Base-by-base conservation (phyloP, 2,797 vertebrate genomes). In the Poecilia wingei region DNA sequence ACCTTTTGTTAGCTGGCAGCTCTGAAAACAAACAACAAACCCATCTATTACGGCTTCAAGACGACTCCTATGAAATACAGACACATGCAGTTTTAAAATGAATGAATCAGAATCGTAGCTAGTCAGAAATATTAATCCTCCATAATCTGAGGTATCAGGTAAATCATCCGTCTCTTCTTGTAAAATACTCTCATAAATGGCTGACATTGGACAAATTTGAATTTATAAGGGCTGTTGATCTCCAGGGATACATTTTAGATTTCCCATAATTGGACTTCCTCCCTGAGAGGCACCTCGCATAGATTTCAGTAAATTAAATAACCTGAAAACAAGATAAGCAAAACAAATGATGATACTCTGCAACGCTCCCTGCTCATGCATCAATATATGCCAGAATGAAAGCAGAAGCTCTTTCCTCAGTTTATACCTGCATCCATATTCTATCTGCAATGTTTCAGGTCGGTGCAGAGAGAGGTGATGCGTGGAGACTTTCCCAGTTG, bases 1-100 rank as follows among this genome's bases (percentile, higher is more conserved):
- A 73, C 81, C 82, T 55, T 74, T 89, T 75, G 76, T 83, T 80
- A 88, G 76, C 86, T 90, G 91, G 80, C 88, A 90, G 73, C 91
- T 87, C 86, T 89, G 82, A 86, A 89, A 85, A 88, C 72, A 82
- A 84, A 91, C 89, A 91, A 91, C 92, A 84, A 83, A 84, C 82
- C 80, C 80, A 82, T 87, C 86, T 57, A 57, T 87, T 68, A 84
- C 82, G 66, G 33, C 89, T 87, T 89, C 80, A 83, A 85, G 89
- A 80, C 87, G 64, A 79, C 80, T 79, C 68, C 69, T 82, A 78
- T 76, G 78, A 80, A 74, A 77, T n/a, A 49, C 59, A 77, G 9
- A 79, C 74, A 84, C 47, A 47, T 25, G 77, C 45, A 74, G n/a
- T 25, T 81, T 79, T 70, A 33, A 82, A 81, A 87, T 82, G 6